A percentile compares a stretch with the other conserved stretches of the same genome.
Evolutionary conservation across 2,113 vertebrate species (phyloP).

Genomic region (Oxyura jamaicensis): DNA sequence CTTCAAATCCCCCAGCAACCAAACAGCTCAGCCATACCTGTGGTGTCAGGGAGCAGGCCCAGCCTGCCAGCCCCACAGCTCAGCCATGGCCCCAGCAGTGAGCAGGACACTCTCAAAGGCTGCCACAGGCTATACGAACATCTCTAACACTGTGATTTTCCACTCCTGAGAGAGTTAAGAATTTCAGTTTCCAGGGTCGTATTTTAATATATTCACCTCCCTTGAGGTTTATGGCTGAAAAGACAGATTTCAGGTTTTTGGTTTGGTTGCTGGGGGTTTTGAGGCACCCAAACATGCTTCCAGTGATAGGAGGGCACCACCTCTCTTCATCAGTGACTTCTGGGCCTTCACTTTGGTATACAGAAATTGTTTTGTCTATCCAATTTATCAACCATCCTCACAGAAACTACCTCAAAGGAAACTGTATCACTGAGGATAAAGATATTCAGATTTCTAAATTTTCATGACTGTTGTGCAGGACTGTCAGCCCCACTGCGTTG

Average conservation of each 20-base stretch:
- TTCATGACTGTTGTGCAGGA: neutral
- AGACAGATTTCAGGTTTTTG: fast-evolving
- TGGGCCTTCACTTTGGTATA: no score
- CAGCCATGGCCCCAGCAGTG: neutral
- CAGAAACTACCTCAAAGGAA: neutral
- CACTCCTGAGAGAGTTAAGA: neutral
- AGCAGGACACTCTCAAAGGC: fast-evolving
- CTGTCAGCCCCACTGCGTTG: neutral
- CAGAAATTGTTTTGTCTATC: no score
- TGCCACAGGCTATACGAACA: fast-evolving
- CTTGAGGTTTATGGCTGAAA: neutral
- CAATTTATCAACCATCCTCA: no score
- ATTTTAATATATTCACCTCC: neutral
- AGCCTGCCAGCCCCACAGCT: no score
- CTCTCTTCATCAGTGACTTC: no score
- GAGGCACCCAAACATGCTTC: no score
- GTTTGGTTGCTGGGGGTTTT: no score
- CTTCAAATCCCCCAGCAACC: no score
- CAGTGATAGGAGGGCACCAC: no score
- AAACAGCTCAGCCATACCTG: no score
- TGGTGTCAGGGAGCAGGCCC: no score
- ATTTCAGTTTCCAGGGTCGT: neutral
- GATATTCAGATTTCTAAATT: neutral
- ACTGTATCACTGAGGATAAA: neutral
- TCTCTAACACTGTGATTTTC: fast-evolving